Base-by-base conservation (phyloP, 1,140 invertebrate species). In the Sitodiplosis mosellana region DNA sequence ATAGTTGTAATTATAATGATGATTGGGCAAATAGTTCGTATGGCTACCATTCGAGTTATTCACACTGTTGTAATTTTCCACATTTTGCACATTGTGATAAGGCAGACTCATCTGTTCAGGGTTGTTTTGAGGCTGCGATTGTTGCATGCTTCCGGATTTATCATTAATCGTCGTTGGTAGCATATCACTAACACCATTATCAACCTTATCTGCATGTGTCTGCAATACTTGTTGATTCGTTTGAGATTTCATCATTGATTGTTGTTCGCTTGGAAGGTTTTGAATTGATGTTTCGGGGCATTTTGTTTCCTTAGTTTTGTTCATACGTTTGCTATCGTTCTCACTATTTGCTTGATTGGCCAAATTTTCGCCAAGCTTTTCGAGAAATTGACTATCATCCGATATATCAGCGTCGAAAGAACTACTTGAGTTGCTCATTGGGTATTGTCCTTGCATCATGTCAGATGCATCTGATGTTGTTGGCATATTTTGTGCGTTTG, bases 331-430 rank as follows among this genome's bases (percentile, higher is more conserved):
- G 10, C 4, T 10, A 27, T 27, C 27, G 3, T 40, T 6, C 3
- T 5, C 18, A 12, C 38, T 40, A 19, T 19, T 15, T 15, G 38
- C n/a, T 15, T 40, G 14, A 12, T 36, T 12, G 6, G 38, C 38
- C 14, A 15, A 6, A 19, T 15, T 40, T 40, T 15, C 38, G 7
- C n/a, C 38, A 40, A 40, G 18, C 6, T 15, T 40, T 15, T 40
- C 18, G 14, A 19, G n/a, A 19, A 15, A 15, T 40, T 40, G 38
- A 15, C 18, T 15, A 40, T 34, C 45, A 46, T 34, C 22, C 2
- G 45, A 46, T n/a, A 18, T 46, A n/a, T 46, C 33, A 21, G 18
- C 45, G 6, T 46, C 45, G 18, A 46, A 33, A 4, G 22, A 33
- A 33, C n/a, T 33, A 19, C 33, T 22, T 2, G 22, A 15, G 19